Evolutionary conservation across 53 echinoderm and acorn worm genomes (phyloP).

Genomic region (Echinometra lucunter): DNA sequence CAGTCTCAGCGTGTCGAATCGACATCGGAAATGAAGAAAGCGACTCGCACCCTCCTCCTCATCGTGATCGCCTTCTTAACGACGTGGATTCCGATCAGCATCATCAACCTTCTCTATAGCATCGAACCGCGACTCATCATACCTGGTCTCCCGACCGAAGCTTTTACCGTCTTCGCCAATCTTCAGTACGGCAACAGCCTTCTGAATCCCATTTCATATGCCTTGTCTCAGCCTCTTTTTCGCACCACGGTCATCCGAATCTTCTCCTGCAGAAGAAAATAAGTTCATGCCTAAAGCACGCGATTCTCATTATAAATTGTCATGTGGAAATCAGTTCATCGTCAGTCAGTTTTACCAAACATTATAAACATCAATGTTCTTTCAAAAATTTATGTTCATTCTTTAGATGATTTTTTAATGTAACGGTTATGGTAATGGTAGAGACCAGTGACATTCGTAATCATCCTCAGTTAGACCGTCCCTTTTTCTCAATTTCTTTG

Average conservation of each 20-base stretch:
- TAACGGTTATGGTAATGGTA: too few relatives aligned
- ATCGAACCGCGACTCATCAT: background rate
- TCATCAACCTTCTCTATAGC: background rate
- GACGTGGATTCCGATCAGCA: background rate
- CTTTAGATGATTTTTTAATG: too few relatives aligned
- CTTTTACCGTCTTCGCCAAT: background rate
- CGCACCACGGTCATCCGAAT: background rate
- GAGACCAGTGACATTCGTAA: too few relatives aligned
- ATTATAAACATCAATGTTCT: too few relatives aligned
- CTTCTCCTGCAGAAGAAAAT: background rate
- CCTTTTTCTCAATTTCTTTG: too few relatives aligned
- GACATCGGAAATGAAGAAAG: constrained; percentile 6
- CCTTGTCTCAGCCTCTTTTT: constrained; percentile 19
- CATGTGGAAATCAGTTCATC: too few relatives aligned
- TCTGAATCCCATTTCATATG: constrained; percentile 20
- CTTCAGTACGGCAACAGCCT: constrained; percentile 27
- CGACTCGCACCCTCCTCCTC: constrained; percentile 44
- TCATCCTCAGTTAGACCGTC: too few relatives aligned
- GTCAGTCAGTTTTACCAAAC: too few relatives aligned
- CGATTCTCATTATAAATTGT: too few relatives aligned
- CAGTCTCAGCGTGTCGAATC: background rate
- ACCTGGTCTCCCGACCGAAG: background rate
- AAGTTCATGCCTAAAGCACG: too few relatives aligned
- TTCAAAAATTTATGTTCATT: too few relatives aligned
- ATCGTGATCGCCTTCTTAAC: constrained; percentile 35